Conservation (phyloP, 2,797 vertebrate species). For the Takifugu rubripes region DNA sequence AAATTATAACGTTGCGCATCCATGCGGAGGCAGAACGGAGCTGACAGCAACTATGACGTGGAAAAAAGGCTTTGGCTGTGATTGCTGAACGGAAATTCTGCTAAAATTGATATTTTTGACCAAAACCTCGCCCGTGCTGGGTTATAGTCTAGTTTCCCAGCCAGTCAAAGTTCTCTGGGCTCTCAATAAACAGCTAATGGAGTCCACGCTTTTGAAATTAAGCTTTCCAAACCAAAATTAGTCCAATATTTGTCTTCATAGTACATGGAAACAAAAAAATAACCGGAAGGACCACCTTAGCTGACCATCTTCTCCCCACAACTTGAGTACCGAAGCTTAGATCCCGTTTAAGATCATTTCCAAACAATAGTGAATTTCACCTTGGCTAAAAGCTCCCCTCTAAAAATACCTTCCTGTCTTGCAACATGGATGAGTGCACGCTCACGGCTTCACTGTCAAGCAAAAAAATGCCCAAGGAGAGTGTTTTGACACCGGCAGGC, state of each 20-base stretch:
- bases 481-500: conserved; percentile 57
- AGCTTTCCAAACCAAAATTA: background rate
- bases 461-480: conserved; percentile 37
- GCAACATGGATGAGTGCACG: conserved; percentile 71
- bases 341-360: conserved; percentile 20
- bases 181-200: conserved; percentile 4
- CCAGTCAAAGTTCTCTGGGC: no score
- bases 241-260: no score
- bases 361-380: conserved; percentile 41
- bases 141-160: no score
- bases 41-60: no score
- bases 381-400: conserved; percentile 47
- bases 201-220: background rate
- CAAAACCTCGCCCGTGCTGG: no score
- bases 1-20: no score
- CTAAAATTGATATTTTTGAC: no score
- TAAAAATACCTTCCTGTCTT: conserved; percentile 72
- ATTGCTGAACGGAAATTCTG: no score
- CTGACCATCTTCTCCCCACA: conserved; percentile 17
- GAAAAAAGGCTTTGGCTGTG: no score
- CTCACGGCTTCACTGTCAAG: conserved; percentile 52
- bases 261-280: background rate
- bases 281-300: background rate
- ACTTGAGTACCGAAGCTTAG: conserved; percentile 12
- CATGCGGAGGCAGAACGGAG: no score